Evolutionary conservation across 2,888 invertebrate genomes (phyloP).

Genomic region (Drosophila testacea): DNA sequence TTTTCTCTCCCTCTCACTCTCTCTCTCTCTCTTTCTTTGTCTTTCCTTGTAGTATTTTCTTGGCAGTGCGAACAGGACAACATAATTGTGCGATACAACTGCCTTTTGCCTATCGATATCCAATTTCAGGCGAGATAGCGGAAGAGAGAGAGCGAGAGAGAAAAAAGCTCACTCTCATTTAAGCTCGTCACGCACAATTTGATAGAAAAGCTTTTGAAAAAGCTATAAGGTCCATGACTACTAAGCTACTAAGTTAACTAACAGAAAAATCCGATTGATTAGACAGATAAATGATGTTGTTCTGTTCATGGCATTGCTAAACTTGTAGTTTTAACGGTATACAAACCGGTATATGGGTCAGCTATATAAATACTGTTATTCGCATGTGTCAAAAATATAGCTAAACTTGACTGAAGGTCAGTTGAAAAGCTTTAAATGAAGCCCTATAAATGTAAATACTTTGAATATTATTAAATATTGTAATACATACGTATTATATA

Average conservation of each 20-base stretch:
- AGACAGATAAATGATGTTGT: not conserved
- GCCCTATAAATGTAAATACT: conserved; percentile 1
- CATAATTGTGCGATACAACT: conserved; percentile 5
- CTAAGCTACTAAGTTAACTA: not conserved
- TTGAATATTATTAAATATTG: not conserved
- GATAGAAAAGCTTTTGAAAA: conserved; percentile 4
- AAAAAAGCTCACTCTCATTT: not conserved
- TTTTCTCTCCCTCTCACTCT: not conserved
- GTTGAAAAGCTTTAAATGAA: not conserved
- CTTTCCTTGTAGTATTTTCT: not conserved
- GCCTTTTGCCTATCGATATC: conserved; percentile 42
- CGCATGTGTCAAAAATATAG: not conserved
- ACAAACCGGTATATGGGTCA: not conserved
- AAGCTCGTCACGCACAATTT: not conserved
- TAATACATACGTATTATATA: no score
- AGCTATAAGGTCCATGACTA: not conserved
- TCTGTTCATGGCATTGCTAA: not conserved
- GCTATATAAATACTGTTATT: not conserved
- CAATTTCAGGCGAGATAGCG: conserved; percentile 42
- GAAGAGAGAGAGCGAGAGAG: not conserved
- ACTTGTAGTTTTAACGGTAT: not conserved
- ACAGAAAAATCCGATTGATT: not conserved
- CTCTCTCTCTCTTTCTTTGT: not conserved
- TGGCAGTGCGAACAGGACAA: conserved; percentile 38
- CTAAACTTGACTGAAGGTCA: conserved; percentile 30